Conservation (phyloP, 2,113 vertebrate genomes). For the Bos javanicus region DNA sequence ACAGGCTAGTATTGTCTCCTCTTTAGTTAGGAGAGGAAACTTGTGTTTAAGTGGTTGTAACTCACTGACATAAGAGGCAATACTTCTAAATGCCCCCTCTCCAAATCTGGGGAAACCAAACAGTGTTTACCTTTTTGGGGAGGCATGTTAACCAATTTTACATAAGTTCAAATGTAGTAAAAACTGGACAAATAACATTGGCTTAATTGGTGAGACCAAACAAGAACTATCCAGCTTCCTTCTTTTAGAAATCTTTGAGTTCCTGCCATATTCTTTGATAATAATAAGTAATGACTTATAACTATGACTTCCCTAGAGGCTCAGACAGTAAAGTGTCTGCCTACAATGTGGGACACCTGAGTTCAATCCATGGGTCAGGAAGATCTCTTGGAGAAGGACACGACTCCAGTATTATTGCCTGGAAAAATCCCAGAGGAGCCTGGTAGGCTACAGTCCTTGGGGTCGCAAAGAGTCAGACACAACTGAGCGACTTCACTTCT, state of each 20-base stretch:
- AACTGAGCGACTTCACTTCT: neutral
- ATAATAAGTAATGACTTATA: neutral
- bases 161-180: neutral
- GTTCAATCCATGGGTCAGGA: neutral
- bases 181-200: neutral
- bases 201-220: neutral
- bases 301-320: neutral
- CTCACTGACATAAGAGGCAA: neutral
- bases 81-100: neutral
- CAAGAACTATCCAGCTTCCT: neutral
- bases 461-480: neutral
- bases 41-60: neutral
- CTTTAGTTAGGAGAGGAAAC: neutral
- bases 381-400: neutral
- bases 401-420: neutral
- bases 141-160: neutral
- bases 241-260: neutral
- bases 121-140: neutral
- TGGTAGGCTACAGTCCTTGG: neutral
- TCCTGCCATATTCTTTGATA: neutral
- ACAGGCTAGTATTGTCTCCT: neutral
- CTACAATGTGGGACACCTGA: neutral
- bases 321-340: accelerated
- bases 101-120: neutral
- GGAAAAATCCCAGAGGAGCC: accelerated